Base-by-base conservation (phyloP, 2,888 invertebrate species). In the Galerucella pusilla region DNA sequence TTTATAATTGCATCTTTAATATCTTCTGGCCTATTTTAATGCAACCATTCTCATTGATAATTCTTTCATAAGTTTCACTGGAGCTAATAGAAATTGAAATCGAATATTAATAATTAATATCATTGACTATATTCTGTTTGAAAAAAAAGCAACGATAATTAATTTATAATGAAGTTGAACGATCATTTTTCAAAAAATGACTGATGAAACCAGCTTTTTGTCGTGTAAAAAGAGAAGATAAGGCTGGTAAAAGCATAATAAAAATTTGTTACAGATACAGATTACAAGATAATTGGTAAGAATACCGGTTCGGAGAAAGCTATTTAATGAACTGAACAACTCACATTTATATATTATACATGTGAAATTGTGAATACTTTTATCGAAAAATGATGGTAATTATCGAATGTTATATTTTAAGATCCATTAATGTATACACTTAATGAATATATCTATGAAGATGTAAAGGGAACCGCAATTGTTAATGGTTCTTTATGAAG, bases 211-310 rank as follows among this genome's bases (percentile, higher is more conserved):
- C 59, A 12, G 49, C 49, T 72, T 66, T 72, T 72, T 72, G 59
- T 52, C 20, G 35, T 60, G 66, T 42, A 60, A 57, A 66, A 60
- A 72, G 59, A 67, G 66, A 42, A 66, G 66, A 64, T 57, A 65
- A 71, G 14, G 35, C 54, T 57, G 64, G 71, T 65, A 71, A 71
- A 65, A 54, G 65, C 20, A 71, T 72, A 72, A 72, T 72, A 72
- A 72, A 72, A 72, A 72, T 72, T 72, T 72, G 72, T 72, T 72
- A 72, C 60, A 72, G 72, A 72, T 72, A 72, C 66, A 72, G 72
- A 72, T 72, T 72, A 72, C 72, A 67, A 66, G 72, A 72, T 72
- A 72, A 72, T 72, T 72, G 72, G 72, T 72, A 72, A 72, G 67
- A 72, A 66, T 72, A 66, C 72, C 72, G 72, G 72, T 72, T 72